Conservation (phyloP, 2,113 vertebrate species). For the Egretta garzetta region DNA sequence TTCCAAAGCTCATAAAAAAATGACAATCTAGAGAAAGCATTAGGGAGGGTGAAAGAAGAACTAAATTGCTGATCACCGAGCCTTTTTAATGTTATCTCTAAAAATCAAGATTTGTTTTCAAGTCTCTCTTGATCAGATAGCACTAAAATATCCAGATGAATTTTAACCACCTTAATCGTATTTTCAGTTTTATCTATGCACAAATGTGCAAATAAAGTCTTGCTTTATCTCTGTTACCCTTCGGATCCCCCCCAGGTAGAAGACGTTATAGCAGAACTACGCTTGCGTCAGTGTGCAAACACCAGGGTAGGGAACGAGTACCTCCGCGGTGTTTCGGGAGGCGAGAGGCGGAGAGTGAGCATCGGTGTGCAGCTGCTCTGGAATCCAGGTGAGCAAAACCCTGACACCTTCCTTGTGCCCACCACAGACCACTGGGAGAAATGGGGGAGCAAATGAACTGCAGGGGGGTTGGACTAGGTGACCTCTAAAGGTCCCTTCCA, state of each 20-base stretch:
- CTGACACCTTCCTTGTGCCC: neutral
- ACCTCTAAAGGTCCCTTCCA: too few relatives aligned
- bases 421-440: neutral
- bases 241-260: conserved; percentile 80
- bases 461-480: too few relatives aligned
- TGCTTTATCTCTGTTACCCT: neutral
- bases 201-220: neutral
- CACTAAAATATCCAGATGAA: neutral
- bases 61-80: neutral
- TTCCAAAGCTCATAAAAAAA: conserved; percentile 50
- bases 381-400: conserved; percentile 89
- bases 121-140: neutral
- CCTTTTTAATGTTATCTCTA: neutral
- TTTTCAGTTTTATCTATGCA: neutral
- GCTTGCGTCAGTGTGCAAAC: conserved; percentile 90
- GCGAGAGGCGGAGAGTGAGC: conserved; percentile 92
- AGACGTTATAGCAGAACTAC: conserved; percentile 92
- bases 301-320: conserved; percentile 89
- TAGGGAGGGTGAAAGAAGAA: conserved; percentile 2
- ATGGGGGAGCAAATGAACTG: neutral
- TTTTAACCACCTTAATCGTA: neutral
- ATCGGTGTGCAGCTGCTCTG: conserved; percentile 94
- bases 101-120: conserved; percentile 21
- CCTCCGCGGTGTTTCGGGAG: conserved; percentile 89
- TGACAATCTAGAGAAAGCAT: conserved; percentile 50